Conservation (phyloP, 2,797 vertebrate species). For the Petrocephalus sullivani region DNA sequence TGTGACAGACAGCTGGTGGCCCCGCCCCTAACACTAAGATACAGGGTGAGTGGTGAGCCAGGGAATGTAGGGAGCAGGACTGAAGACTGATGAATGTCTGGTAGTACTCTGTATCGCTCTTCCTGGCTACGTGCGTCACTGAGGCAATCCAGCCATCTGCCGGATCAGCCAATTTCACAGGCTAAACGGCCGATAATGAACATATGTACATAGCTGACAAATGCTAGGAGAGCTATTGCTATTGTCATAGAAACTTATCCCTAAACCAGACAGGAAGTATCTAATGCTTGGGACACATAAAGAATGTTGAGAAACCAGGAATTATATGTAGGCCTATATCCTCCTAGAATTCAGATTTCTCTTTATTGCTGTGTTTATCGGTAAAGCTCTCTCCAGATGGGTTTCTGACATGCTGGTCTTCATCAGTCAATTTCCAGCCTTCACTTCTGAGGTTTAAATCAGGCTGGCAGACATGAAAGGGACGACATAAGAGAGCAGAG, state of each 20-base stretch:
- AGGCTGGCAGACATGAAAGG: not conserved
- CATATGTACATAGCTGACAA: conserved; percentile 31
- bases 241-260: not conserved
- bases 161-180: conserved; percentile 44
- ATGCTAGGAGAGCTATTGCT: conserved; percentile 28
- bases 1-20: not conserved
- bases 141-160: not conserved
- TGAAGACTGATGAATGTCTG: not conserved
- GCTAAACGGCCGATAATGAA: conserved; percentile 41
- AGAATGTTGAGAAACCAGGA: conserved; percentile 5
- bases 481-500: not conserved
- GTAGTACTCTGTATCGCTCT: not conserved
- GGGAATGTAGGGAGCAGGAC: not conserved
- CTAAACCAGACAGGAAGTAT: conserved; percentile 6
- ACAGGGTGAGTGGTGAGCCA: not conserved
- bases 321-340: not conserved
- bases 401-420: not conserved
- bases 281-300: not conserved
- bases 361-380: not conserved
- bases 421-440: not conserved
- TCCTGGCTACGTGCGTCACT: not conserved
- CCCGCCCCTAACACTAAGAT: not conserved
- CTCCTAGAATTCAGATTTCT: not conserved
- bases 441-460: not conserved
- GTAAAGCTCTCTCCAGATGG: not conserved